These are phyloP conservation scores for Antrozous pallidus DNA, from an alignment of 2,797 vertebrate genomes.

Conservation along the genomic window DNA sequence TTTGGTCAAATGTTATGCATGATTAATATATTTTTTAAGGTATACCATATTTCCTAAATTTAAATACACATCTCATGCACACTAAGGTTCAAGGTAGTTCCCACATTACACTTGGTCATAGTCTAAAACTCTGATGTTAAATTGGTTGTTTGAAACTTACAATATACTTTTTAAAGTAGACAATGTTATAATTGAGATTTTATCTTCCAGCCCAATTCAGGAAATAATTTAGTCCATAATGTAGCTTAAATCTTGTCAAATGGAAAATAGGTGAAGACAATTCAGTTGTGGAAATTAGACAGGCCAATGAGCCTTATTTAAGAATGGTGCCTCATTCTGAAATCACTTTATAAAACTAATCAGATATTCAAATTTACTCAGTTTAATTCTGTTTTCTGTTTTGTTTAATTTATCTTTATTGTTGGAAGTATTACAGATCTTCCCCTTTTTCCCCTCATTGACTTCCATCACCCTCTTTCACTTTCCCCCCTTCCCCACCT, in stretches of 20 bases:
- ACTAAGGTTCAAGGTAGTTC: neutral
- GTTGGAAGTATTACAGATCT: no score
- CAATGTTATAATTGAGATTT: neutral
- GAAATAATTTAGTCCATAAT: neutral
- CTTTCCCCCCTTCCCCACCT: no score
- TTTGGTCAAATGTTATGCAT: neutral
- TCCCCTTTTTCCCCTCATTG: no score
- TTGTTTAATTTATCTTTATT: no score
- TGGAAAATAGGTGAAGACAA: neutral
- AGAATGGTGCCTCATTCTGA: no score
- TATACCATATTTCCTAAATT: neutral
- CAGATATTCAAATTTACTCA: neutral
- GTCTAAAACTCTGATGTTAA: neutral
- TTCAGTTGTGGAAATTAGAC: neutral
- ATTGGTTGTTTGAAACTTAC: slow-evolving; percentile 24
- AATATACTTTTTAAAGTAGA: neutral
- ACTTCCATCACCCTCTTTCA: no score
- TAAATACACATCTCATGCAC: neutral
- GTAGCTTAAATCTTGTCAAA: neutral
- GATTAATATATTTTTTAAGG: neutral
- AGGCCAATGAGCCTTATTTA: no score
- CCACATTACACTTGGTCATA: neutral
- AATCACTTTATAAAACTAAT: neutral
- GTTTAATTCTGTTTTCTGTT: neutral
- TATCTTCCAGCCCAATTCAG: neutral